A percentile compares a stretch with the other conserved stretches of the same genome.
These are phyloP conservation scores for Heliconius cydno DNA, from an alignment of 2,888 invertebrate species.

Conservation along the genomic window DNA sequence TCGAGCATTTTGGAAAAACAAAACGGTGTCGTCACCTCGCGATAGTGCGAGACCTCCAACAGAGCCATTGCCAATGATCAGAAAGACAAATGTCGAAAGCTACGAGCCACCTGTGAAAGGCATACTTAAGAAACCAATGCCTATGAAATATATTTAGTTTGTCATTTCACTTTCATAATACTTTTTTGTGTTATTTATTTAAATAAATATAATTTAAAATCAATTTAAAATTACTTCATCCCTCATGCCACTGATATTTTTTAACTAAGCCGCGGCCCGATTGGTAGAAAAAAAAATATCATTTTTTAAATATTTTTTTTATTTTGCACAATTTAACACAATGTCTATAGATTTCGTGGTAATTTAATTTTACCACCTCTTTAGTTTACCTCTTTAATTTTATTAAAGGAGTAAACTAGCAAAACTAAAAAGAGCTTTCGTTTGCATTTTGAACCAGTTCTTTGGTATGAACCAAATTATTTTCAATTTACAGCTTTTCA, in stretches of 20 bases:
- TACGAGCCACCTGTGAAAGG: slow-evolving; percentile 65
- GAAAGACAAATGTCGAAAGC: slow-evolving; percentile 54
- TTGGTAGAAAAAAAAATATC: too few species aligned
- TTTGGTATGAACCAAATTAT: too few species aligned
- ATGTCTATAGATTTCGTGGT: too few species aligned
- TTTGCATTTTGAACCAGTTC: too few species aligned
- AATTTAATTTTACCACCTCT: too few species aligned
- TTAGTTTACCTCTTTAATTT: too few species aligned
- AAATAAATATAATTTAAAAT: background rate
- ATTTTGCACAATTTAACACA: too few species aligned
- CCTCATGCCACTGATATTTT: too few species aligned
- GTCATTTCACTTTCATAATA: background rate
- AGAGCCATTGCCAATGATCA: slow-evolving; percentile 61
- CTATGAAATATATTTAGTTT: slow-evolving; percentile 72
- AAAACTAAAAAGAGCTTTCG: too few species aligned
- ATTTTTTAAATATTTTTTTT: too few species aligned
- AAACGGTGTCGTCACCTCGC: slow-evolving; percentile 54
- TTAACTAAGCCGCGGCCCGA: too few species aligned
- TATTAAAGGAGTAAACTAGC: too few species aligned
- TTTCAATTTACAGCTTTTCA: background rate
- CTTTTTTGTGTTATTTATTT: background rate
- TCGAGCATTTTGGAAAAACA: slow-evolving; percentile 60
- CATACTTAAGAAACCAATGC: slow-evolving; percentile 79
- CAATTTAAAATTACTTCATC: background rate
- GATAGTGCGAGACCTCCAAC: slow-evolving; percentile 57